Base-by-base conservation (phyloP, 1,140 invertebrate species). In the Scaptomyza graminum region DNA sequence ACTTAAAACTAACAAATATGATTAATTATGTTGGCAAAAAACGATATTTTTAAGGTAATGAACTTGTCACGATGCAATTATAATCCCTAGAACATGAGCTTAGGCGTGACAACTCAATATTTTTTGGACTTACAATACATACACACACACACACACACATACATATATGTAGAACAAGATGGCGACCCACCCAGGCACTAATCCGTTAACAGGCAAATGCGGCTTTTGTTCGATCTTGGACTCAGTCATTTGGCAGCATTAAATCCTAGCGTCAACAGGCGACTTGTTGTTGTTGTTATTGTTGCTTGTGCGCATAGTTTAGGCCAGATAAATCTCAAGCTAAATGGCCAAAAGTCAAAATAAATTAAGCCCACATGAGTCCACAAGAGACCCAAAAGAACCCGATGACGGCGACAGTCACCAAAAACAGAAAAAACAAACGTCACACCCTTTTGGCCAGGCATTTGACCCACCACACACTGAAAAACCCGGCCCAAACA, bases 311-410 rank as follows among this genome's bases (percentile, higher is more conserved):
- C 56, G 82, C 82, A 88, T 87, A 76, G 83, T 83, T 88, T 87
- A 87, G 83, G 73, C 79, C 79, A 87, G 83, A 87, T 87, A 87
- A 87, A 87, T 87, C 83, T 88, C 72, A 76, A 87, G 83, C 81
- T 87, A 87, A 87, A 87, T 87, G 83, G 83, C 83, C 83, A 87
- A 87, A 88, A 88, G 83, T 87, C 83, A 87, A 87, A 87, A 87
- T 87, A 87, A 87, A 87, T 87, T 87, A 88, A 87, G 83, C 83
- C 83, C 83, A 87, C 83, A 87, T 87, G 83, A 69, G 83, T 62
- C 54, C 52, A 73, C 44, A 12, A 18, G 44, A 50, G 55, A n/a
- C 3, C 0, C 31, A 51, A 67, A 22, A 3, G 65, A 59, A 74
- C 57, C 59, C 73, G 51, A 61, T 61, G 51, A 43, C 55, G 71